phyloP scores from a whole-genome alignment of 2,797 vertebrate genomes.

The Botia almorhae region DNA sequence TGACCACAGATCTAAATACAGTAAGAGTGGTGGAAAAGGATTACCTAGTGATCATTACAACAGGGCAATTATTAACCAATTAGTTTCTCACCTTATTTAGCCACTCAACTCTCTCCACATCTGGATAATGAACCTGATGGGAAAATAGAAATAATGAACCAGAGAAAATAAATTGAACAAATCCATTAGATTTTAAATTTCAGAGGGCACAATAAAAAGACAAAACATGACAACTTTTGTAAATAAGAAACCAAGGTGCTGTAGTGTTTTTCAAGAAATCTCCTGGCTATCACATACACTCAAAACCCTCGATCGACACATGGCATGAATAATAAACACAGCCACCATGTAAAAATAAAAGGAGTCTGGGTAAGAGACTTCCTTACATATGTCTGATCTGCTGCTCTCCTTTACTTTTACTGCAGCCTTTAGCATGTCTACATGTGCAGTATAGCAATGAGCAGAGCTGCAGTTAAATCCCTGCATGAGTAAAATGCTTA shows the following conservation, averaged over 20 bases:
- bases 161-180: constrained; percentile 56
- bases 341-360: neutral
- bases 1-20: neutral
- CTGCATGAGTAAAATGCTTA: constrained; percentile 2
- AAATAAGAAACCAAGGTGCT: neutral
- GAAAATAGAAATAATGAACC: too few species aligned
- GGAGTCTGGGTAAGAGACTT: neutral
- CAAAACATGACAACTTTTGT: neutral
- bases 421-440: neutral
- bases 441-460: constrained; percentile 3
- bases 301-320: neutral
- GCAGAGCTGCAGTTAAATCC: neutral
- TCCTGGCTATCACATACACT: neutral
- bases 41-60: neutral
- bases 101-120: constrained; percentile 97
- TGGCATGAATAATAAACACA: neutral
- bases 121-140: constrained; percentile 92
- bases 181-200: neutral
- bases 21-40: neutral
- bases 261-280: neutral
- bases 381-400: neutral
- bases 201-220: neutral
- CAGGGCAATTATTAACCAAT: neutral
- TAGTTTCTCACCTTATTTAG: constrained; percentile 90
- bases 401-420: constrained; percentile 6